phyloP scores from a whole-genome alignment of 1,140 invertebrate species.

The Tetraneura akinire region DNA sequence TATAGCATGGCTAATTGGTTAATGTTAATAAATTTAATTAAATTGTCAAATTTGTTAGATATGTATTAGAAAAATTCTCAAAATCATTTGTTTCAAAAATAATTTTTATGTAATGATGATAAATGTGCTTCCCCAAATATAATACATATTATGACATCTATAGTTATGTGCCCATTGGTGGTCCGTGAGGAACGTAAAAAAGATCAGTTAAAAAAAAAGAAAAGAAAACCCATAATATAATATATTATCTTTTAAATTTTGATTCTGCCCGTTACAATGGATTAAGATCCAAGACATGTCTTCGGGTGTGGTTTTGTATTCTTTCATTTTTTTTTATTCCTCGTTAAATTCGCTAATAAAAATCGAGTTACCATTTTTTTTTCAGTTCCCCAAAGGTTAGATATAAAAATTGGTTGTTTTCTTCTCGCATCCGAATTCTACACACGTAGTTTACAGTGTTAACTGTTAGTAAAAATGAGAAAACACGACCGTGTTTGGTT shows the following conservation, averaged over 20 bases:
- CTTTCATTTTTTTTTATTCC: conserved; percentile 32
- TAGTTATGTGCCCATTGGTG: no score
- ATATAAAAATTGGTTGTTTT: conserved; percentile 39
- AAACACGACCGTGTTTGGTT: conserved; percentile 44
- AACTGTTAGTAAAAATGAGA: conserved; percentile 31
- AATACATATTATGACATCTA: no score
- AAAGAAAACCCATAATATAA: no score
- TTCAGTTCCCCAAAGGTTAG: conserved; percentile 31
- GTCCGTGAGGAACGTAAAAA: no score
- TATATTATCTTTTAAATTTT: neutral
- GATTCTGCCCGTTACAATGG: neutral
- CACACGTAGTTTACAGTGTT: conserved; percentile 39
- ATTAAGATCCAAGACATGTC: conserved; percentile 18
- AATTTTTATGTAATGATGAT: no score
- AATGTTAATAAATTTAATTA: no score
- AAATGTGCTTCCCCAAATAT: no score
- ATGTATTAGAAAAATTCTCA: no score
- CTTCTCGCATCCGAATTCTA: neutral
- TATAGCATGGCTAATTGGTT: no score
- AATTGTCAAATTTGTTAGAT: no score
- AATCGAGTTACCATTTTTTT: conserved; percentile 35
- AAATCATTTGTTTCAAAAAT: no score
- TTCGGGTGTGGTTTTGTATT: conserved; percentile 2
- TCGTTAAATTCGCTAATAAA: conserved; percentile 41
- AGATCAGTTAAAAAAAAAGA: no score